Percentiles rank a stretch among this genome's conserved stretches.
Evolutionary conservation across 1,140 invertebrate genomes (phyloP).

Genomic region (Zaprionus taronus): DNA sequence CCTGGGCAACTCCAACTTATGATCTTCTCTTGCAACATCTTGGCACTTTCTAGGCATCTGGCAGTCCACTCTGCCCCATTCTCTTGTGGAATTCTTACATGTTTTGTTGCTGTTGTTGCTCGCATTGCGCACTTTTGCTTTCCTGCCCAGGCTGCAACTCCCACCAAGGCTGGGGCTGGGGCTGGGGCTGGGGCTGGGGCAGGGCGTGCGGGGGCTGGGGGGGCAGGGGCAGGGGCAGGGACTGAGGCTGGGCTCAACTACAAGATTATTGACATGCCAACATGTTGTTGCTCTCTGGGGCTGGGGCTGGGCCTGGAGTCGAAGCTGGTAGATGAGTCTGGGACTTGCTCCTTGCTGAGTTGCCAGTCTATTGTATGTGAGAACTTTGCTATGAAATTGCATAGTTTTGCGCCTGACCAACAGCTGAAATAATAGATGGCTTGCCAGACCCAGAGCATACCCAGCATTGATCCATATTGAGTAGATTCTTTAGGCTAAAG

Average conservation of each 20-base stretch:
- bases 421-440: neutral
- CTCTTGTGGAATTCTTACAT: constrained; percentile 2
- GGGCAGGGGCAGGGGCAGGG: constrained; percentile 1
- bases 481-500: no score
- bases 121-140: constrained; percentile 51
- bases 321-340: constrained; percentile 1
- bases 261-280: constrained; percentile 82
- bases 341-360: constrained; percentile 31
- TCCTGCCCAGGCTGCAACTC: constrained; percentile 42
- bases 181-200: neutral
- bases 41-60: neutral
- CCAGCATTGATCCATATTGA: neutral
- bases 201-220: no score
- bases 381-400: constrained; percentile 73
- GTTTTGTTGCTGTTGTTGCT: constrained; percentile 15
- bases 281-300: constrained; percentile 72
- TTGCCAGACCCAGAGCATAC: neutral
- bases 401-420: constrained; percentile 50
- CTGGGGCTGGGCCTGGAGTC: constrained; percentile 11
- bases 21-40: neutral
- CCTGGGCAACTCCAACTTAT: neutral
- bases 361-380: constrained; percentile 49
- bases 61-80: neutral
- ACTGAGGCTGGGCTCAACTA: constrained; percentile 35
- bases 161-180: constrained; percentile 24